A percentile compares a stretch with the other conserved stretches of the same genome.
These are phyloP conservation scores for Hypsibius dujardini DNA, from an alignment of 1,140 invertebrate genomes.

Conservation along the genomic window DNA sequence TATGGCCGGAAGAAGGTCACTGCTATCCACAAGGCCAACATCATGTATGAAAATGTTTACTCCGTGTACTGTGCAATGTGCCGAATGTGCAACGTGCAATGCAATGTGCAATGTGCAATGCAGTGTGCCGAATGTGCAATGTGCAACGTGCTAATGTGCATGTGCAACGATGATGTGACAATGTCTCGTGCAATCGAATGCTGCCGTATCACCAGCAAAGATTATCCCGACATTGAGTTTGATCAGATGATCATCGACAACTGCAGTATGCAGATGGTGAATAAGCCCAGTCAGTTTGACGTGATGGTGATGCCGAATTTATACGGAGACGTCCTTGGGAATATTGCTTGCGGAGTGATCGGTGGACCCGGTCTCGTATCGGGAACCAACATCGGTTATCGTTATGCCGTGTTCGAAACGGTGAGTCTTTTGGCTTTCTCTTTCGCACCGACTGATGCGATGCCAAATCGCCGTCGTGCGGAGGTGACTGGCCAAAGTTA, in stretches of 20 bases:
- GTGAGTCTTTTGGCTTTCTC: no score
- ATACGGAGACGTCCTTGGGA: constrained; percentile 92
- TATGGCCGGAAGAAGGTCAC: constrained; percentile 79
- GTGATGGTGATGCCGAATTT: constrained; percentile 95
- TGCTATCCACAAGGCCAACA: constrained; percentile 95
- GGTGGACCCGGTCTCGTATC: constrained; percentile 89
- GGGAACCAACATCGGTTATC: constrained; percentile 71
- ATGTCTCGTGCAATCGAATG: constrained; percentile 79
- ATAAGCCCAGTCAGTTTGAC: constrained; percentile 91
- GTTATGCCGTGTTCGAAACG: constrained; percentile 51
- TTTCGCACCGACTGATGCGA: no score
- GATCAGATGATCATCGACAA: constrained; percentile 97
- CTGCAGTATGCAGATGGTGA: constrained; percentile 88
- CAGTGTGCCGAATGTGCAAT: no score
- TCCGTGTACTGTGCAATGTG: no score
- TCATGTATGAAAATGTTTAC: constrained; percentile 61
- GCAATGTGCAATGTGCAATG: neutral
- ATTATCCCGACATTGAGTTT: constrained; percentile 86
- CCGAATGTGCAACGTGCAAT: neutral
- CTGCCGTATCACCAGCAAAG: constrained; percentile 64
- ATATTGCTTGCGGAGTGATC: constrained; percentile 85
- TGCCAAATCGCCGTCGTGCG: no score
- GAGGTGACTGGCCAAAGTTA: no score
- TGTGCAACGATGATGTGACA: constrained; percentile 80
- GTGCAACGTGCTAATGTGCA: no score